Conservation (phyloP, 2,113 vertebrate species). For the Craseonycteris thonglongyai region DNA sequence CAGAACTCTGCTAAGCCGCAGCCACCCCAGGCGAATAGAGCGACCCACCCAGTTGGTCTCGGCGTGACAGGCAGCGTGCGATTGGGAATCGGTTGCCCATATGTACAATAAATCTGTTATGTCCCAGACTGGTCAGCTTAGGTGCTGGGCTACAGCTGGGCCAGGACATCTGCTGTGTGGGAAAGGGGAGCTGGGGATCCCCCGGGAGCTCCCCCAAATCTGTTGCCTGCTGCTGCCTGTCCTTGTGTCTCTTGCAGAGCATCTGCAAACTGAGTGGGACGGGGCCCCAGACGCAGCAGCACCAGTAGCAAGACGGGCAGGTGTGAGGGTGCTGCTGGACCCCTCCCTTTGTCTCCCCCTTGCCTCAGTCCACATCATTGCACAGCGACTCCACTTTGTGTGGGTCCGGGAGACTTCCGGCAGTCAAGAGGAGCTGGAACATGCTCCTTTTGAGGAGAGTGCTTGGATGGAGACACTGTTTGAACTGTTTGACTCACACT, state of each 20-base stretch:
- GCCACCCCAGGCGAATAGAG: constrained; percentile 24
- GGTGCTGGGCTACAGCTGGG: constrained; percentile 33
- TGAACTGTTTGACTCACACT: background rate
- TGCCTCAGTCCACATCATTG: background rate
- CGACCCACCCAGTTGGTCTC: background rate
- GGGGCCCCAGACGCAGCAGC: background rate
- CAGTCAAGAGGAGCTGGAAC: background rate
- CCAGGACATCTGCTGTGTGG: constrained; percentile 55
- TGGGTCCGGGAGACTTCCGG: background rate
- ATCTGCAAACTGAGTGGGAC: constrained; percentile 32
- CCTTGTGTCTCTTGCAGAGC: constrained; percentile 46
- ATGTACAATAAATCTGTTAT: background rate
- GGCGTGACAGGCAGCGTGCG: fast-evolving
- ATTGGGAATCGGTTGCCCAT: background rate
- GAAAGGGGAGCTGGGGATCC: background rate
- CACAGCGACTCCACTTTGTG: background rate
- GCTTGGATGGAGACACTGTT: constrained; percentile 19
- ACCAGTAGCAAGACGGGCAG: background rate
- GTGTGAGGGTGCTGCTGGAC: background rate
- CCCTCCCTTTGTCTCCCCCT: background rate
- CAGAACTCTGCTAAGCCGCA: constrained; percentile 21
- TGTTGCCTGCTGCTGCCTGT: constrained; percentile 36
- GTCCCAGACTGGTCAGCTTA: background rate
- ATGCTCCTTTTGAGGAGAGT: background rate
- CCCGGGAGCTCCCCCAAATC: constrained; percentile 34